Base-by-base conservation (phyloP, 2,888 invertebrate species). In the Drymonia ruficornis region DNA sequence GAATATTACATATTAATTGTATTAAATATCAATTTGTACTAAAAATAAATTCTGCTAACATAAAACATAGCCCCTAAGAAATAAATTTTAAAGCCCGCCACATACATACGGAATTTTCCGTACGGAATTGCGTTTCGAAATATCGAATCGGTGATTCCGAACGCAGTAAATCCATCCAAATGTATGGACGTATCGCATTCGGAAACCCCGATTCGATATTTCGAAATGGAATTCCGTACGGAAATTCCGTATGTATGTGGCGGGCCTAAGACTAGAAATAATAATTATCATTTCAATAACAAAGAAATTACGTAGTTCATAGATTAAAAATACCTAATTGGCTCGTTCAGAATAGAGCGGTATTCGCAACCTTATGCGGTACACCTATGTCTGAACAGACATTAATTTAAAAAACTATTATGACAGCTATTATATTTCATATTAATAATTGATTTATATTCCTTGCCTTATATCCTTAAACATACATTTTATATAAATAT, bases 361-460 rank as follows among this genome's bases (percentile, higher is more conserved):
- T 31, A 31, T 31, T 11, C 31, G 12, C 31, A 31, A 23, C 23
- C 23, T 23, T 23, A 23, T 23, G 23, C 31, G 31, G 11, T 12
- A 31, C 12, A 31, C 31, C 9, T 31, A 31, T 31, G 11, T 31
- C 31, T 31, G 11, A 31, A 11, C 31, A 11, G 8, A 9, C 12
- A 11, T 31, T 11, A 38, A 15, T 38, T 23, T 23, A n/a, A 38
- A 15, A 38, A 38, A 4, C 38, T n/a, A 13, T 6, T 38, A 38
- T 38, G n/a, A 38, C 38, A 38, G 38, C 34, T 34, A 45, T 53
- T 53, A 42, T 49, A 46, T 46, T 28, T 55, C 46, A 56, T 63
- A 63, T 61, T 58, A 59, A 61, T 65, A 69, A 72, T 63, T 59
- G 51, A 63, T 65, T 59, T 67, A 42, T 18, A 42, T 48, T 45